These are phyloP conservation scores for Carollia perspicillata DNA, from an alignment of 2,113 vertebrate genomes.

Conservation along the genomic window DNA sequence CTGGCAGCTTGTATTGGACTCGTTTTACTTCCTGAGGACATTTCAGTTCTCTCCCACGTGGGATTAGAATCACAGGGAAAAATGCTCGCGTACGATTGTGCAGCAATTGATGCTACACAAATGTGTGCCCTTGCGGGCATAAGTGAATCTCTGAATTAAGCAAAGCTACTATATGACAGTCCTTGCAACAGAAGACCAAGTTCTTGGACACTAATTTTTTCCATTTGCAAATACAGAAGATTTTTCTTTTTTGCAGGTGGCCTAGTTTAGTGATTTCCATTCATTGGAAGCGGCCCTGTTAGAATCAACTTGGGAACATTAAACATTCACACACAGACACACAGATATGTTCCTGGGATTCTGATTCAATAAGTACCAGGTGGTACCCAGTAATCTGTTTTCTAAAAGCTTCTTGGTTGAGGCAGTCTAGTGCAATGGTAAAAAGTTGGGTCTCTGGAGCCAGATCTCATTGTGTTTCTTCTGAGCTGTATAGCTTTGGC, in stretches of 20 bases:
- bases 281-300: neutral
- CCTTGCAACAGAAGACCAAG: neutral
- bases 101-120: neutral
- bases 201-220: neutral
- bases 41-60: neutral
- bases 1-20: neutral
- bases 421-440: neutral
- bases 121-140: neutral
- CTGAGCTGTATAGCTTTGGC: neutral
- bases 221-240: neutral
- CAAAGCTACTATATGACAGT: neutral
- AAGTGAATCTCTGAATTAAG: neutral
- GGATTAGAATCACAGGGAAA: neutral
- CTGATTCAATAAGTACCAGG: neutral
- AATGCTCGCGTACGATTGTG: neutral
- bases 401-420: neutral
- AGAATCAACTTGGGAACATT: neutral
- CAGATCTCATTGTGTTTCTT: neutral
- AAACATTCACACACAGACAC: neutral
- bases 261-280: neutral
- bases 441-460: neutral
- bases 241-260: neutral
- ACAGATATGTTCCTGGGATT: neutral
- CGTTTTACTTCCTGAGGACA: neutral
- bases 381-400: neutral